Conservation (phyloP, 2,888 invertebrate genomes). For the Elgonia sp. region DNA sequence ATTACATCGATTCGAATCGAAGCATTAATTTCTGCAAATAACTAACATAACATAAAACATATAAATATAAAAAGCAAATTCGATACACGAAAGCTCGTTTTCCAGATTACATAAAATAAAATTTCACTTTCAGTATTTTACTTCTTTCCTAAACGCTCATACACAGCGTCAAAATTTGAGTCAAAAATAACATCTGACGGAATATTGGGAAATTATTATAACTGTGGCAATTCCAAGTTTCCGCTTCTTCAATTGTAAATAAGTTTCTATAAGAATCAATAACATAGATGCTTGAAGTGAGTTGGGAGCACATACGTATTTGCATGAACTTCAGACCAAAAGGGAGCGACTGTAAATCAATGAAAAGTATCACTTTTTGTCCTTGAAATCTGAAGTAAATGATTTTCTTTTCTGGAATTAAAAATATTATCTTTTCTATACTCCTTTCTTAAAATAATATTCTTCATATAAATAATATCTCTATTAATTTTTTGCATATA, state of each 20-base stretch:
- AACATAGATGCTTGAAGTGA: conserved; percentile 78
- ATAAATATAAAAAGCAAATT: conserved; percentile 11
- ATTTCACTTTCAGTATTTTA: conserved; percentile 3
- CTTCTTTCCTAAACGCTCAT: conserved; percentile 4
- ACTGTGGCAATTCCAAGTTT: conserved; percentile 43
- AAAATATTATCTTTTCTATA: no score
- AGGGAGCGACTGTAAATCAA: conserved; percentile 85
- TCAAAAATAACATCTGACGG: conserved; percentile 19
- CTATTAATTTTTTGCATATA: no score
- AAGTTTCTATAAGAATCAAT: conserved; percentile 73
- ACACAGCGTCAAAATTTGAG: neutral
- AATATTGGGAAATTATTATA: conserved; percentile 29
- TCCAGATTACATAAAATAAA: neutral
- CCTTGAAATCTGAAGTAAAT: conserved; percentile 58
- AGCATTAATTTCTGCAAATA: neutral
- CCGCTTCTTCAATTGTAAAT: conserved; percentile 70
- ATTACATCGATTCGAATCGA: neutral
- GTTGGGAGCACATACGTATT: conserved; percentile 85
- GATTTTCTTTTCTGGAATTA: no score
- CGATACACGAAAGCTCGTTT: conserved; percentile 50
- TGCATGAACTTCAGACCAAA: conserved; percentile 79
- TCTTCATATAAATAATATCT: no score
- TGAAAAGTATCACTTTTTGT: conserved; percentile 73
- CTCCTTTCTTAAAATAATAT: no score
- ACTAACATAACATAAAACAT: neutral